Evolutionary conservation across 2,113 vertebrate species (phyloP).

Genomic region (Pelvicachromis taeniatus): DNA sequence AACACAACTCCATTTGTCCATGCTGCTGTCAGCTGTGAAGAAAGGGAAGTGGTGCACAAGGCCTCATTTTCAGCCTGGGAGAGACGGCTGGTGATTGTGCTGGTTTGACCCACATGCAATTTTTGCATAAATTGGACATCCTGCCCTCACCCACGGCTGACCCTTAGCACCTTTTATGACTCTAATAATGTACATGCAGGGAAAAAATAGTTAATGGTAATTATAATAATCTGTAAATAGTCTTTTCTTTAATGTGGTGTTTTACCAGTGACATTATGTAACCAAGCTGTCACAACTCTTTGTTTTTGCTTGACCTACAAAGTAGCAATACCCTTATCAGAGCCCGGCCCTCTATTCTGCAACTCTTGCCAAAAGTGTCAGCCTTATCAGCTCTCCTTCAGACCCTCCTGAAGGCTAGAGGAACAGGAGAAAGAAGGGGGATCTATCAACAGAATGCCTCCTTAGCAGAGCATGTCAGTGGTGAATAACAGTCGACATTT

Average conservation of each 20-base stretch:
- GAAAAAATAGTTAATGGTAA: background rate
- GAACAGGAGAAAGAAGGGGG: background rate
- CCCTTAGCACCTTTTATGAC: slow-evolving; percentile 11
- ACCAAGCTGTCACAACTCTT: background rate
- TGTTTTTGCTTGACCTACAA: slow-evolving; percentile 11
- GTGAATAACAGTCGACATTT: background rate
- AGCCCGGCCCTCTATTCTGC: slow-evolving; percentile 14
- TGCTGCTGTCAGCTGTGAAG: slow-evolving; percentile 62
- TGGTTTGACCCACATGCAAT: slow-evolving; percentile 33
- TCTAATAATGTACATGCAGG: slow-evolving; percentile 3
- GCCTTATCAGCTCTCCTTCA: slow-evolving; percentile 45
- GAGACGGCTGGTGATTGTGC: slow-evolving; percentile 13
- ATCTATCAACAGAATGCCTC: background rate
- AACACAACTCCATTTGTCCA: slow-evolving; percentile 65
- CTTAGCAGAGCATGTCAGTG: background rate
- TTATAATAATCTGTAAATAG: background rate
- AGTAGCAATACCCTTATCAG: slow-evolving; percentile 21
- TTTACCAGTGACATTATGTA: background rate
- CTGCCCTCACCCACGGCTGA: slow-evolving; percentile 46
- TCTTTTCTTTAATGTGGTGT: background rate
- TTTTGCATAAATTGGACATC: slow-evolving; percentile 56
- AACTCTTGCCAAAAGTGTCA: slow-evolving; percentile 31
- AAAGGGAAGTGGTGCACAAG: slow-evolving; percentile 51
- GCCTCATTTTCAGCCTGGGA: slow-evolving; percentile 47
- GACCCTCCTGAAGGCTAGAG: slow-evolving; percentile 2